Percentiles rank a stretch among this genome's conserved stretches.
These are phyloP conservation scores for Rambutsinella grinnellia DNA, from an alignment of 2,888 invertebrate genomes.

Conservation along the genomic window DNA sequence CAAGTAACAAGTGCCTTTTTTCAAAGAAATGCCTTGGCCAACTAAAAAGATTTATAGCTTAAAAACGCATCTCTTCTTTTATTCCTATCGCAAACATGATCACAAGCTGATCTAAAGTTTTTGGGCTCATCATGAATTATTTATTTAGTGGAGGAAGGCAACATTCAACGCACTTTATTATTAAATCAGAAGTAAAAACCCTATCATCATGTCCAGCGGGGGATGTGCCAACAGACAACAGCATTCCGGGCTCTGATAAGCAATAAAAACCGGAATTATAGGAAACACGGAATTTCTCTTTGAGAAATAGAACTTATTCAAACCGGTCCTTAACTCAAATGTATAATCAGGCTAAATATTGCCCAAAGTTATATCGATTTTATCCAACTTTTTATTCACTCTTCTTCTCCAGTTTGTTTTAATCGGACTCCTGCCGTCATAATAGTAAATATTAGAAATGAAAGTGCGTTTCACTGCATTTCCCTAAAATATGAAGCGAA, in stretches of 20 bases:
- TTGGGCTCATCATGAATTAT: neutral
- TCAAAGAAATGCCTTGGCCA: neutral
- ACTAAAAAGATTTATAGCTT: neutral
- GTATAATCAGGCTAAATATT: too few relatives aligned
- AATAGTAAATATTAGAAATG: neutral
- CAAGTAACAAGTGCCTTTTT: neutral
- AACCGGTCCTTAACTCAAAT: too few relatives aligned
- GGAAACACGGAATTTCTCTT: too few relatives aligned
- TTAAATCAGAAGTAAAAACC: neutral
- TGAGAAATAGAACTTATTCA: too few relatives aligned
- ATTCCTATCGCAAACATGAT: too few relatives aligned
- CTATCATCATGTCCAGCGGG: slow-evolving; percentile 22
- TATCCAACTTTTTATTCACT: too few relatives aligned
- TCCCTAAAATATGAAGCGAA: too few relatives aligned
- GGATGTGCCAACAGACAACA: neutral
- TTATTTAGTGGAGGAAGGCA: neutral
- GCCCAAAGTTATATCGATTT: too few relatives aligned
- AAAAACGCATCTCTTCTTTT: too few relatives aligned
- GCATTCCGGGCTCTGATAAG: neutral
- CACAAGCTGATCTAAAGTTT: too few relatives aligned
- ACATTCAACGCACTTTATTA: neutral
- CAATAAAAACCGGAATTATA: neutral
- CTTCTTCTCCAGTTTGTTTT: neutral
- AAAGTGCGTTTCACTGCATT: too few relatives aligned
- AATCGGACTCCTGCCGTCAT: neutral